Evolutionary conservation across 2,797 vertebrate species (phyloP), one percentile per base, ranked within the genome.

Genomic region (Cygnus olor): DNA sequence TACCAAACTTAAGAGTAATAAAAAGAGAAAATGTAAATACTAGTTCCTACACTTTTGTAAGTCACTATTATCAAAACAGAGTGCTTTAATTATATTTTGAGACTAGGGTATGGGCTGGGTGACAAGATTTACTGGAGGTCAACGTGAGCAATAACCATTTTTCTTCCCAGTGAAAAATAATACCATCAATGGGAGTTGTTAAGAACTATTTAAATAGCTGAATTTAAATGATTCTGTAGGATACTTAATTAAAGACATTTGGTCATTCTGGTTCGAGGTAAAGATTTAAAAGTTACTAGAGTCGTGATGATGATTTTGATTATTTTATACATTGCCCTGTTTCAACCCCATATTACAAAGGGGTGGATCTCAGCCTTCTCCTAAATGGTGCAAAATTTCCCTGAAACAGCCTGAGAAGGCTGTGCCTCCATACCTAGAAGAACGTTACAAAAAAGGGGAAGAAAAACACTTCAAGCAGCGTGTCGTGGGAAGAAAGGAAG

Each of bases 71-170:
- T 94, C 85, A 95, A 97, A 98, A 96, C 61, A 93, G 84, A 96
- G 97, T 87, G 80, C 76, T 97, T 97, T 96, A 96, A 97, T 97
- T 97, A 93, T 95, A 95, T 97, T 97, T 97, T 3, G 3, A 97
- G 94, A 93, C 85, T 25, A 57, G 87, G 85, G 77, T 93, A 89
- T 36, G 34, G 66, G 53, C 88, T 83, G 91, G 77, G 89, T 94
- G 88, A 97, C 95, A 90, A 93, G 82, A 95, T 97, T 93, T 93
- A 94, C 85, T 96, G 70, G 85, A 97, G 95, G 97, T 97, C 97
- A 97, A 36, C 78, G 90, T 77, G 51, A 94, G 93, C 96, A 96
- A 96, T 96, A 96, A 97, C 91, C 91, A 95, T 97, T 97, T 97
- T 97, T 97, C 96, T 97, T 92, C 78, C 84, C 53, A 51, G 66